Conservation (phyloP, 2,797 vertebrate species). For the Tapirus indicus region DNA sequence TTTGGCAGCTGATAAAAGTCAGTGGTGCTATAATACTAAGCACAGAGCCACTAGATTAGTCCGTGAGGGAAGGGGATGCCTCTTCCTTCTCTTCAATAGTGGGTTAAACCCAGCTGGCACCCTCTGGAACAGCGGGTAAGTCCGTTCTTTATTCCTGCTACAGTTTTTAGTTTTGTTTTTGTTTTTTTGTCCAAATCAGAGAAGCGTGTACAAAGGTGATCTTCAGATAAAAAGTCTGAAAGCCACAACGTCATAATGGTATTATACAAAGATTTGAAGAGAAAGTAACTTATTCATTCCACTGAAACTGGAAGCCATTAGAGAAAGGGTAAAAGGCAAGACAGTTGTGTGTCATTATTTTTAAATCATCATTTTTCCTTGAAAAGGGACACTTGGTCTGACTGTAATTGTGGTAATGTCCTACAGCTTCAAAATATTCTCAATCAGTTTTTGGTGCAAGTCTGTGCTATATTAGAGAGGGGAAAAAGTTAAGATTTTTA, state of each 20-base stretch:
- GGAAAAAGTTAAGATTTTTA: background rate
- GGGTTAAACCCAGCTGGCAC: constrained; percentile 77
- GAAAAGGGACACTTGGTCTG: constrained; percentile 51
- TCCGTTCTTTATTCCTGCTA: constrained; percentile 55
- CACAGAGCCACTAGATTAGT: constrained; percentile 79
- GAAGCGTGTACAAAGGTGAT: constrained; percentile 1
- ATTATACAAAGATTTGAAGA: constrained; percentile 39
- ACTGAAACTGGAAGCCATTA: background rate
- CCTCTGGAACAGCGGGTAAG: constrained; percentile 84
- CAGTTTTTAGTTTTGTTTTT: constrained; percentile 31
- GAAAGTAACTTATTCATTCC: constrained; percentile 23
- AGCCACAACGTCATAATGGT: constrained; percentile 22
- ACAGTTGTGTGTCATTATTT: constrained; percentile 19
- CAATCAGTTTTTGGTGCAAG: constrained; percentile 21
- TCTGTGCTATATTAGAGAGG: background rate
- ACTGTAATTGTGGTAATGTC: background rate
- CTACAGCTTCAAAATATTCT: background rate
- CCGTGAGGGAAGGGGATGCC: constrained; percentile 68
- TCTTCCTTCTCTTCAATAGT: constrained; percentile 78
- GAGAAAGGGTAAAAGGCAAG: constrained; percentile 4
- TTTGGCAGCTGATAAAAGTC: constrained; percentile 88
- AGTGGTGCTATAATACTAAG: constrained; percentile 77
- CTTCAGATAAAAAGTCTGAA: constrained; percentile 60
- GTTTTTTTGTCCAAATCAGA: constrained; percentile 59
- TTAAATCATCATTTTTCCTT: constrained; percentile 56